These are phyloP conservation scores for Podilymbus podiceps DNA, from an alignment of 2,113 vertebrate genomes.

Conservation along the genomic window DNA sequence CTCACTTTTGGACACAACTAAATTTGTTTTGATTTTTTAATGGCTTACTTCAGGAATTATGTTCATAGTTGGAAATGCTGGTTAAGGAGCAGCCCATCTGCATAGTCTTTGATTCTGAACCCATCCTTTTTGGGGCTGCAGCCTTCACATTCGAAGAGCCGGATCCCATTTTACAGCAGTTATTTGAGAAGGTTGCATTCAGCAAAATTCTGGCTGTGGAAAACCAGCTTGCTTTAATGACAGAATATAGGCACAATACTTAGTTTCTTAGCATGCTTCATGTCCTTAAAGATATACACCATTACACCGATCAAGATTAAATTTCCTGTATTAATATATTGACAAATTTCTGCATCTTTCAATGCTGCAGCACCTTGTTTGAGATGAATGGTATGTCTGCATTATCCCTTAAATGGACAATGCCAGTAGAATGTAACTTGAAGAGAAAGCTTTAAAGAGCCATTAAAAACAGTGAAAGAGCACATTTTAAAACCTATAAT, in stretches of 20 bases:
- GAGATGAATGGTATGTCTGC: not conserved
- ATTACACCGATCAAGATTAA: not conserved
- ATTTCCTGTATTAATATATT: too few relatives aligned
- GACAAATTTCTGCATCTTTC: not conserved
- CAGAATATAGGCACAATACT: fast-evolving
- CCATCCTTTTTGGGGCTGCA: not conserved
- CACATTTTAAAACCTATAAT: not conserved
- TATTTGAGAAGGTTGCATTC: not conserved
- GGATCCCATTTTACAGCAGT: not conserved
- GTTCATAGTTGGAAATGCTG: not conserved
- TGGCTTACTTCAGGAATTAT: not conserved
- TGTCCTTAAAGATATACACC: not conserved
- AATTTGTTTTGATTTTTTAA: not conserved
- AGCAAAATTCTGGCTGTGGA: not conserved
- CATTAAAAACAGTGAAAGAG: not conserved
- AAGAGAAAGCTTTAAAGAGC: not conserved
- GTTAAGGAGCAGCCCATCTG: not conserved
- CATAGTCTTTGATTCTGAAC: not conserved
- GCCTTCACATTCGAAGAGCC: not conserved
- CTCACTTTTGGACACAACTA: not conserved
- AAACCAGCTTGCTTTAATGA: not conserved
- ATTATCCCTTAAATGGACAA: not conserved
- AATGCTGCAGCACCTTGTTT: not conserved
- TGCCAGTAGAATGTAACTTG: not conserved
- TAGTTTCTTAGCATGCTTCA: not conserved